A percentile compares a stretch with the other conserved stretches of the same genome.
Conservation (phyloP, 2,797 vertebrate species). For the Melanogrammus aeglefinus region DNA sequence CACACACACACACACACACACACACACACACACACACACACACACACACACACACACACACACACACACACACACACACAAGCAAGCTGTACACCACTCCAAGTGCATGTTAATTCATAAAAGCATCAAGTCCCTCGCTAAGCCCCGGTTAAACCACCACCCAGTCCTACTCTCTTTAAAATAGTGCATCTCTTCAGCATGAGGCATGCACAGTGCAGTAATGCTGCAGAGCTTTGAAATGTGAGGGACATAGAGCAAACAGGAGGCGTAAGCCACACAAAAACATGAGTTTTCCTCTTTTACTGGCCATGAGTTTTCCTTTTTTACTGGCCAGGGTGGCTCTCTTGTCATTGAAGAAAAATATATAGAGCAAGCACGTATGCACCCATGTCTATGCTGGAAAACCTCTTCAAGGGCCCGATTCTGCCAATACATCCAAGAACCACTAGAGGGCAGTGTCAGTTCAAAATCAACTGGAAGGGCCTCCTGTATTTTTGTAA, state of each 20-base stretch:
- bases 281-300: background rate
- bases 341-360: slow-evolving; percentile 30
- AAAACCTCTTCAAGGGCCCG: slow-evolving; percentile 32
- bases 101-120: slow-evolving; percentile 7
- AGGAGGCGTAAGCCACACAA: too few relatives aligned
- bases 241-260: slow-evolving; percentile 14
- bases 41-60: slow-evolving; percentile 9
- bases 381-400: slow-evolving; percentile 21
- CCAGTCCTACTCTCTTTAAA: background rate
- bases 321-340: slow-evolving; percentile 3
- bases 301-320: too few relatives aligned
- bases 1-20: slow-evolving; percentile 11
- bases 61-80: slow-evolving; percentile 2
- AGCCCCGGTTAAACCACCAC: background rate
- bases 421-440: slow-evolving; percentile 18
- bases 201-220: background rate
- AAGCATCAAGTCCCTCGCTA: background rate
- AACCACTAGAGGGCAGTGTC: slow-evolving; percentile 63
- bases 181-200: too few relatives aligned
- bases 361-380: slow-evolving; percentile 19
- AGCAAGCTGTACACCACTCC: background rate
- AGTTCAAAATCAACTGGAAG: slow-evolving; percentile 26
- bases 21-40: slow-evolving; percentile 8
- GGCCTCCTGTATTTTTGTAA: background rate
- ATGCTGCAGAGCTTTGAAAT: background rate